phyloP scores from a whole-genome alignment of 1,140 invertebrate genomes.

The Drosophila lacteicornis region DNA sequence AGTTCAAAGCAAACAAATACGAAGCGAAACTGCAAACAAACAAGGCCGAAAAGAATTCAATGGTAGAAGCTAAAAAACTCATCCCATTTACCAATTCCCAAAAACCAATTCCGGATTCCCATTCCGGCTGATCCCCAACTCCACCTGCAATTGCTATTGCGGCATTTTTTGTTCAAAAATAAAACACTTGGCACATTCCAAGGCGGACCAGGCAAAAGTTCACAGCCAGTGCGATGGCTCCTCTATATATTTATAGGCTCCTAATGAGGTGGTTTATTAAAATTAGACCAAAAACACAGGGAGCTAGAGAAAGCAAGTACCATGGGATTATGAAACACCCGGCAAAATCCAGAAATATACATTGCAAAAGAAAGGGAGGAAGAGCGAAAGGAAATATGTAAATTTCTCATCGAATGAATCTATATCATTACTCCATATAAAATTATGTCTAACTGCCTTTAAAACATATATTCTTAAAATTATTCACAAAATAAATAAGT shows the following conservation, averaged over 20 bases:
- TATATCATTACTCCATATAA: no score
- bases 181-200: conserved; percentile 64
- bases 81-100: neutral
- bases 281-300: conserved; percentile 34
- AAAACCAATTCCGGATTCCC: neutral
- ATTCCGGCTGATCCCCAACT: conserved; percentile 23
- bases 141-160: conserved; percentile 47
- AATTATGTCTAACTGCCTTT: no score
- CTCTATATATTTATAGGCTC: conserved; percentile 63
- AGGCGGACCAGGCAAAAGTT: conserved; percentile 42
- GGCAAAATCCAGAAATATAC: neutral
- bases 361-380: neutral
- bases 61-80: conserved; percentile 3
- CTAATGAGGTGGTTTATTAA: conserved; percentile 52
- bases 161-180: conserved; percentile 51
- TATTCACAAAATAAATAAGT: neutral
- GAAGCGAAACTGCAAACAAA: conserved; percentile 27
- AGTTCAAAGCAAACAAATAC: conserved; percentile 50
- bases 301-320: conserved; percentile 12
- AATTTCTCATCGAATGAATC: no score
- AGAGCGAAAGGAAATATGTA: no score
- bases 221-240: conserved; percentile 53
- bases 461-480: no score
- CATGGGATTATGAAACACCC: conserved; percentile 23
- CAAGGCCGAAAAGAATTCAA: neutral